phyloP scores from a whole-genome alignment of 2,113 vertebrate genomes.

The Heloderma charlesbogerti region DNA sequence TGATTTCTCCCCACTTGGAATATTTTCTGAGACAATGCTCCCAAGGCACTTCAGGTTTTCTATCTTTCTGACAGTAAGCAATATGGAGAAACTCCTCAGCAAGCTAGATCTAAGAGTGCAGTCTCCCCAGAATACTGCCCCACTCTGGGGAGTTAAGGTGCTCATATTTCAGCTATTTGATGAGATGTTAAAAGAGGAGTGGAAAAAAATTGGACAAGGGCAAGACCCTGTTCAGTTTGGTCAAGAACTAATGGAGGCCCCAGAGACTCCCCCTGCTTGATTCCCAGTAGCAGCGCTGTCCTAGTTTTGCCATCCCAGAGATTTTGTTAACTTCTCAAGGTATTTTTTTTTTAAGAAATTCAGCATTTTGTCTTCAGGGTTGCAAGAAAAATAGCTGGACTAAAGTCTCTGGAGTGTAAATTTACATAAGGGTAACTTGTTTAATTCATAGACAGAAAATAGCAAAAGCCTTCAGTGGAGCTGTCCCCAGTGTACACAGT shows the following conservation, averaged over 20 bases:
- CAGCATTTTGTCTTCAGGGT: neutral
- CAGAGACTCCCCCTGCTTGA: neutral
- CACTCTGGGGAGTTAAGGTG: neutral
- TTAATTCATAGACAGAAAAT: neutral
- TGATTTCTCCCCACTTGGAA: neutral
- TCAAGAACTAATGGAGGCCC: neutral
- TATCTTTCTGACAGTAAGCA: neutral
- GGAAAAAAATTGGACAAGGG: neutral
- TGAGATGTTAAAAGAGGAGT: neutral
- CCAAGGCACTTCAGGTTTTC: neutral
- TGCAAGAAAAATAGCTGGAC: neutral
- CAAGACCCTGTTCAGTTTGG: neutral
- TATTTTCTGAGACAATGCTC: neutral
- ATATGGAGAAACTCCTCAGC: neutral
- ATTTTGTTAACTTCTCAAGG: neutral
- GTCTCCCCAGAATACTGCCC: neutral
- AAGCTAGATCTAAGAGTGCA: neutral
- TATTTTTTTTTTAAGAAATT: neutral
- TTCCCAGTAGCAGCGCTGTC: neutral
- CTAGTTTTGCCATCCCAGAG: neutral
- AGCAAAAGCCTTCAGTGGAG: neutral
- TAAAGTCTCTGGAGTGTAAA: neutral
- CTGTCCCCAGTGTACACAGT: neutral
- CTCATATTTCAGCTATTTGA: neutral
- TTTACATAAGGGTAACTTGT: neutral